Base-by-base conservation (phyloP, 1,140 invertebrate genomes). In the Anoplophora glabripennis region DNA sequence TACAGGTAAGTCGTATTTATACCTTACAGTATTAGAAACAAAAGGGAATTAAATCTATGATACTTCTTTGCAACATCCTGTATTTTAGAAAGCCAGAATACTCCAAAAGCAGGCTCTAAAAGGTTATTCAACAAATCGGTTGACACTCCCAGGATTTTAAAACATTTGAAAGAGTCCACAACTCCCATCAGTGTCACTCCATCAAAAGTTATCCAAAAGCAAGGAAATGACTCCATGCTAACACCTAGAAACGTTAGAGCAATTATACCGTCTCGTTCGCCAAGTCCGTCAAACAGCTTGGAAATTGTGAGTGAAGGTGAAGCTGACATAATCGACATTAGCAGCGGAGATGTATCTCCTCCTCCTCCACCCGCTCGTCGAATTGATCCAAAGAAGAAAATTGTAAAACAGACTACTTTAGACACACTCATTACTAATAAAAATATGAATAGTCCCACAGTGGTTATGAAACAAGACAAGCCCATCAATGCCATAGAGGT, bases 41-140 rank as follows among this genome's bases (percentile, higher is more conserved):
- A n/a, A n/a, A n/a, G n/a, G n/a, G n/a, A n/a, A n/a, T n/a, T n/a
- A n/a, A n/a, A n/a, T n/a, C n/a, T n/a, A n/a, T n/a, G n/a, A n/a
- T n/a, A n/a, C 21, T 28, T 28, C 5, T 28, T 28, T 28, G n/a
- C n/a, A n/a, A n/a, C n/a, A n/a, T n/a, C n/a, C n/a, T n/a, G 21
- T 28, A 28, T 28, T 28, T 28, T 28, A 28, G 21, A 28, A 28
- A 5, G 2, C 5, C 21, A 5, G 5, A 28, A 28, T 5, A 28
- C 21, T 28, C 21, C 21, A 5, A 28, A 28, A 28, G 21, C 21
- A 28, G 21, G 21, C 2, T 28, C 21, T 5, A 54, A 54, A 54
- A 42, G 52, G 7, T 11, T 54, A 14, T n/a, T 54, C 1, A 54
- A 54, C 8, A 54, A 44, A 35, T 54, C 52, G 9, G 44, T 54